These are phyloP conservation scores for Macroglossus sobrinus DNA, from an alignment of 2,113 vertebrate species.

Conservation along the genomic window DNA sequence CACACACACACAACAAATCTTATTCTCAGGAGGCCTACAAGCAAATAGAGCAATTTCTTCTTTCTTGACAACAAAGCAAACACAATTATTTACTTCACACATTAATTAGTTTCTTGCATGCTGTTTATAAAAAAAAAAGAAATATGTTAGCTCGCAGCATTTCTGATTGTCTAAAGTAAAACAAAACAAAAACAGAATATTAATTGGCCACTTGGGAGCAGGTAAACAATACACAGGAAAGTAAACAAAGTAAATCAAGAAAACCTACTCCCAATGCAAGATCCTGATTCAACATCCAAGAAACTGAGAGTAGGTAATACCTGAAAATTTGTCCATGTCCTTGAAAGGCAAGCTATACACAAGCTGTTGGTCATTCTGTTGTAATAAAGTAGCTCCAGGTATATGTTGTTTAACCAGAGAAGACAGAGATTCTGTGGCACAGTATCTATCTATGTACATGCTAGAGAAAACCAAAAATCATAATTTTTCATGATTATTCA, in stretches of 20 bases:
- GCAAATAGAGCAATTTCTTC: not conserved
- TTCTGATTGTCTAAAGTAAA: constrained; percentile 27
- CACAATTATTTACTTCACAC: not conserved
- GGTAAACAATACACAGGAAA: not conserved
- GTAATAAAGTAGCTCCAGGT: constrained; percentile 87
- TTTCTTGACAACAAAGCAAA: constrained; percentile 21
- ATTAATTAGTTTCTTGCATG: not conserved
- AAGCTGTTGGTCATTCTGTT: constrained; percentile 89
- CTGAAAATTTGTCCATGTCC: constrained; percentile 94
- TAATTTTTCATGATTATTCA: not conserved
- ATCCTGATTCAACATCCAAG: not conserved
- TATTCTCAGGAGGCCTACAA: not conserved
- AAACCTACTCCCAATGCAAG: not conserved
- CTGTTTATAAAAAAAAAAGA: not conserved
- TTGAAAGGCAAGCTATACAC: constrained; percentile 93
- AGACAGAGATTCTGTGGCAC: constrained; percentile 85
- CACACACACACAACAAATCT: not conserved
- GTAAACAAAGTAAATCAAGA: not conserved
- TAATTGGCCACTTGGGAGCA: not conserved
- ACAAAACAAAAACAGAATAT: not conserved
- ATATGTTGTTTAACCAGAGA: constrained; percentile 89
- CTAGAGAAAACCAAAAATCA: constrained; percentile 75
- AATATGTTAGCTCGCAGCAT: not conserved
- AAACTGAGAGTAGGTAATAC: constrained; percentile 69
- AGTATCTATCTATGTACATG: constrained; percentile 89